These are phyloP conservation scores for Drosophila sproati DNA, from an alignment of 1,140 invertebrate species.

Conservation along the genomic window DNA sequence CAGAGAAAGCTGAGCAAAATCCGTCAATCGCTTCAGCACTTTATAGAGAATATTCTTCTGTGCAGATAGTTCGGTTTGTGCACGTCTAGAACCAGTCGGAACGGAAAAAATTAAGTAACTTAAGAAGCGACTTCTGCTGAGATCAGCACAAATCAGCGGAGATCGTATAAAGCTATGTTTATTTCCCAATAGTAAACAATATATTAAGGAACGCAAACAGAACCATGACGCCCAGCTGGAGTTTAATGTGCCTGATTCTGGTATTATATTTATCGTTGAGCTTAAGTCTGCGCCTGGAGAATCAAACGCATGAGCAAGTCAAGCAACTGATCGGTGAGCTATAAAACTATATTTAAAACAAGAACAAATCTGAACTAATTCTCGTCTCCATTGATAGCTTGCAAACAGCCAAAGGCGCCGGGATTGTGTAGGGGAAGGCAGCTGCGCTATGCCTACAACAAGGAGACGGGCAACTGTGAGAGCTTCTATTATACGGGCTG, in stretches of 20 bases:
- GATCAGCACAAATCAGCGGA: neutral
- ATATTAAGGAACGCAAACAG: neutral
- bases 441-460: constrained; percentile 74
- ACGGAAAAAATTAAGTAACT: neutral
- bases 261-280: constrained; percentile 4
- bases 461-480: constrained; percentile 68
- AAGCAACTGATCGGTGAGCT: constrained; percentile 54
- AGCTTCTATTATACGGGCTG: constrained; percentile 80
- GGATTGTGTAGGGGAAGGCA: constrained; percentile 66
- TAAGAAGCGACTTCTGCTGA: neutral
- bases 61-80: constrained; percentile 25
- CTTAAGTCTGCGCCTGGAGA: constrained; percentile 53
- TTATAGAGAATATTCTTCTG: constrained; percentile 58
- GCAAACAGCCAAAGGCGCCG: constrained; percentile 69
- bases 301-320: constrained; percentile 43
- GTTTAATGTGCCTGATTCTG: constrained; percentile 31
- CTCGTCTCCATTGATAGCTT: constrained; percentile 43
- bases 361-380: neutral
- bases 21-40: constrained; percentile 42
- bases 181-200: constrained; percentile 29
- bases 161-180: constrained; percentile 13
- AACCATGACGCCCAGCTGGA: constrained; percentile 34
- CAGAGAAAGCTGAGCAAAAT: constrained; percentile 65
- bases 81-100: constrained; percentile 18
- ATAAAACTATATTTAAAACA: neutral